Evolutionary conservation across 1,140 invertebrate genomes (phyloP), one percentile per base, ranked within the genome.

Genomic region (Antheraea pernyi): DNA sequence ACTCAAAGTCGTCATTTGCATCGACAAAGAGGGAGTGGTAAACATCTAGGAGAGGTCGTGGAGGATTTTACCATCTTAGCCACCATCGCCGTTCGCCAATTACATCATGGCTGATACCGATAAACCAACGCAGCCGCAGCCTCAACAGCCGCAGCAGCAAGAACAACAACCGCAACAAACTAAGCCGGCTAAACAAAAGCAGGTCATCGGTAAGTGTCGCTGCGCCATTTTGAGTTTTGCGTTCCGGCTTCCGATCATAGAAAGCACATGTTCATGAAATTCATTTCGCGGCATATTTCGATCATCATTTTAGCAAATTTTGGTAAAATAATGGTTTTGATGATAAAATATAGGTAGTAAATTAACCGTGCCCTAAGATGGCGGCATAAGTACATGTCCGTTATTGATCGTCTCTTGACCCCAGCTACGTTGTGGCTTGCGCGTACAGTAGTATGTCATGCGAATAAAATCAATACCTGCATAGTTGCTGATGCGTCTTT

Each of bases 31-130:
- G 46, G 46, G 46, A 53, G 85, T 81, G 82, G 89, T 91, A 83
- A 91, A 92, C 89, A 92, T 90, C 90, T 80, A 90, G 87, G 89
- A 91, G 90, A 92, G 91, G 91, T 91, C 83, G 91, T 91, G 91
- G 91, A 92, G 90, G 87, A 91, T 86, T 91, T 91, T 92, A 92
- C 89, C 91, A 92, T 91, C 90, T 59, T 92, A 85, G 83, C 89
- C 91, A 92, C 90, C 91, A 90, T 92, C 89, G 90, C 90, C 91
- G 88, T 91, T 91, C 90, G 90, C 90, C 91, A 92, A 91, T 89
- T 92, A 92, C 91, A 92, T 89, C 92, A 93, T 93, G 92, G 90
- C 91, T 91, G 92, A 93, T 89, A 91, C 90, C 89, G 92, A 93
- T 85, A 90, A 91, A 86, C 87, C 91, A 84, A 88, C 90, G 82